Base-by-base conservation (phyloP, 2,113 vertebrate species). In the Microtus ochrogaster region DNA sequence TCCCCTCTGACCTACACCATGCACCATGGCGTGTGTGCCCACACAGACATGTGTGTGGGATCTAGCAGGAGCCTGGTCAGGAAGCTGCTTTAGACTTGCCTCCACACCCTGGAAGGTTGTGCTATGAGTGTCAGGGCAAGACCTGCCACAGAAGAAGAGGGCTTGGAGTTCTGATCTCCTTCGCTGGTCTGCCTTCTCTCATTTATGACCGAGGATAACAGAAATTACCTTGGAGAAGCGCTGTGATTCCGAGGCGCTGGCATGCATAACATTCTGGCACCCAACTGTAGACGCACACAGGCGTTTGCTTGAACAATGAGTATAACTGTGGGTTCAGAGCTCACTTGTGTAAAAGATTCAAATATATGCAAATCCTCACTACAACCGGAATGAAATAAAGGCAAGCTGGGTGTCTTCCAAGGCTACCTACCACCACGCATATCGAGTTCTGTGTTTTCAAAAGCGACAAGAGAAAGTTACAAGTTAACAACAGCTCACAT, bases 241-340 rank as follows among this genome's bases (percentile, higher is more conserved):
- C 24, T 16, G 3, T 41, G 52, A 73, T 89, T 76, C 0, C 2
- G 30, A 81, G 44, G 92, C 41, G 78, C 73, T 73, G 83, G 65
- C 5, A 2, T 1, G 13, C 24, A 7, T 4, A 8, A n/a, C 21
- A 8, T 47, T n/a, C 77, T 66, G 89, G 33, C 90, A 76, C 3
- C 1, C 58, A 79, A 58, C 79, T 52, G 28, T 79, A 68, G 83
- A 58, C 44, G 61, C 17, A 11, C 61, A 33, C 28, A 70, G 68
- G 73, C 24, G 3, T 72, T 41, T 58, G n/a, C n/a, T 30, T 82
- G 82, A 96, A 90, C 78, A 68, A 61, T 55, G 94, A 70, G 44
- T 89, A 13, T 91, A 79, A 93, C 61, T 74, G 90, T 81, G 89
- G 97, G 82, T 52, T 97, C 89, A 87, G 63, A 90, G 72, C 39